Base-by-base conservation (phyloP, 2,888 invertebrate species). In the Phyllotreta cruciferae region DNA sequence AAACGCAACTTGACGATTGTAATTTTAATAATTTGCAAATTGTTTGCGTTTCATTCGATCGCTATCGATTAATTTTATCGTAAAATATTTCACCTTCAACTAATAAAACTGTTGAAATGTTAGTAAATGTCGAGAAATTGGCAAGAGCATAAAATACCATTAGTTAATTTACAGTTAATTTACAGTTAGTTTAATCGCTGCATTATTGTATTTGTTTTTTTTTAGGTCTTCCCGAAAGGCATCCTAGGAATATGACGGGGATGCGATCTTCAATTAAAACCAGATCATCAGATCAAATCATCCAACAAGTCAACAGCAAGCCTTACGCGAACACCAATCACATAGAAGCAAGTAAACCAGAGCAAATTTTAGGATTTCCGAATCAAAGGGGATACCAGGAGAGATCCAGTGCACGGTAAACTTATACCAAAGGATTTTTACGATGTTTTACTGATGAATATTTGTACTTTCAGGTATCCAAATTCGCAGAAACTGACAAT, bases 401-500 rank as follows among this genome's bases (percentile, higher is more conserved):
- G 60, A 78, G 83, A 66, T 82, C 83, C 2, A 84, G 81, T 70
- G 74, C 83, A 52, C 79, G 83, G 68, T 66, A 63, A 57, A 38
- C 24, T 24, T 24, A 24, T 24, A 24, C 24, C 34, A 34, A 50
- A 1, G n/a, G 10, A n/a, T 50, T 11, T 7, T 6, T 37, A 34
- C 9, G 11, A 6, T 45, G 44, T 38, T 9, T 13, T 39, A 50
- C 2, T 34, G 6, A 34, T 8, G 11, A 44, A 37, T 45, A 34
- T 11, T 13, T n/a, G 10, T 44, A 38, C 37, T 60, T 62, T 58
- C 11, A 79, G 83, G 68, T 68, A 69, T 73, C 81, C 80, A 1
- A 66, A 81, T 0, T 79, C 80, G 2, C 84, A 84, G 64, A 84
- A 84, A 69, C 73, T 84, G 1, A 78, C 82, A 63, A 71, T 84